These are phyloP conservation scores for Zaprionus gabonicus DNA, from an alignment of 1,140 invertebrate genomes.

Conservation along the genomic window DNA sequence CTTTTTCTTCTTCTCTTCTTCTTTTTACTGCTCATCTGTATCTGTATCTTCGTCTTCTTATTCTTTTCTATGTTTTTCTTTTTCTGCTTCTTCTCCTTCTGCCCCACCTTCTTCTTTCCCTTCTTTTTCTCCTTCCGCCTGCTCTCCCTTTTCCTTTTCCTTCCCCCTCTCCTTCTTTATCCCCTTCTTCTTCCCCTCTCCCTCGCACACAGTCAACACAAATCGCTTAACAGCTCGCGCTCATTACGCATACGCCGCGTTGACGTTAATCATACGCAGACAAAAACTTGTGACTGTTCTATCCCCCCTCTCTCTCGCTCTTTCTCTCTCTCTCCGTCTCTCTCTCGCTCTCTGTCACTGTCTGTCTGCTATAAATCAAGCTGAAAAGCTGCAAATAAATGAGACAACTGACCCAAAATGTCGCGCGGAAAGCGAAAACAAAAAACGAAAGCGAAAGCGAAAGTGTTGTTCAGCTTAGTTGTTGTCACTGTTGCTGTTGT, in stretches of 20 bases:
- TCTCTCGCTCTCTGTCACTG: conserved; percentile 26
- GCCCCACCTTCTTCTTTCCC: not conserved
- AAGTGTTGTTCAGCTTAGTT: conserved; percentile 51
- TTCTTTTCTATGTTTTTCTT: not conserved
- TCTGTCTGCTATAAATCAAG: conserved; percentile 72
- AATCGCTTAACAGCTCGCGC: conserved; percentile 34
- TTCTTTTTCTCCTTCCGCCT: too few species aligned
- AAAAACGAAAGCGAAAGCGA: conserved; percentile 55
- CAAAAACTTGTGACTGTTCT: conserved; percentile 38
- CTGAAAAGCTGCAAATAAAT: conserved; percentile 69
- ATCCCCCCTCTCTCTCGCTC: not conserved
- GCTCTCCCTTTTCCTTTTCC: too few species aligned
- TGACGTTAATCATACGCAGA: conserved; percentile 81
- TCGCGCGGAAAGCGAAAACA: conserved; percentile 64
- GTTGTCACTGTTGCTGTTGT: conserved; percentile 40
- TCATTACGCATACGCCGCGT: conserved; percentile 72
- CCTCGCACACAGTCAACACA: conserved; percentile 7
- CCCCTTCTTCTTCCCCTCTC: conserved; percentile 23
- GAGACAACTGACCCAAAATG: conserved; percentile 80
- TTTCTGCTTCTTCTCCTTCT: not conserved
- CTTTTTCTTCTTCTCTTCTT: not conserved
- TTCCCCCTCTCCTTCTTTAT: not conserved
- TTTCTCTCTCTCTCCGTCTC: not conserved
- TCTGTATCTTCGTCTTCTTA: not conserved
- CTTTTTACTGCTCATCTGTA: too few species aligned